phyloP scores from a whole-genome alignment of 2,113 vertebrate genomes.

The Alaudala cheleensis region DNA sequence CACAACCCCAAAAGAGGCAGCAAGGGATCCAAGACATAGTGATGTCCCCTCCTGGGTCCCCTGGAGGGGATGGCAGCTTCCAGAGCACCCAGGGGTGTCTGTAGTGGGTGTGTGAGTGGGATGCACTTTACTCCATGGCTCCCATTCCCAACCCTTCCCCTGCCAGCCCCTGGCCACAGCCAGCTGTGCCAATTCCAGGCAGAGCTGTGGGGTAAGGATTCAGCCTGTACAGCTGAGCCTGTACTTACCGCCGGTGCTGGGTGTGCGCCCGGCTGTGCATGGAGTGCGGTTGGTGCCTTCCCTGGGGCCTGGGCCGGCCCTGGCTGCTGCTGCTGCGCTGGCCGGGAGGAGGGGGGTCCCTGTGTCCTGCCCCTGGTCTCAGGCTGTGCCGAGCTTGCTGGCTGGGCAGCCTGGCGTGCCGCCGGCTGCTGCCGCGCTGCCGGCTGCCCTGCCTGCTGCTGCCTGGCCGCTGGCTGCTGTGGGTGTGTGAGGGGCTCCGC shows the following conservation, averaged over 20 bases:
- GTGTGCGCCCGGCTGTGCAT: constrained; percentile 67
- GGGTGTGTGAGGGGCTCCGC: constrained; percentile 61
- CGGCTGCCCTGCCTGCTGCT: constrained; percentile 61
- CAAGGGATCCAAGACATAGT: background rate
- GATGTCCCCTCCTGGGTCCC: background rate
- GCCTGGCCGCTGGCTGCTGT: constrained; percentile 69
- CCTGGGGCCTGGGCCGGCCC: constrained; percentile 29
- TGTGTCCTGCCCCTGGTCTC: constrained; percentile 46
- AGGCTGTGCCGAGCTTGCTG: background rate
- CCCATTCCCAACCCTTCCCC: background rate
- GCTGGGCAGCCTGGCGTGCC: constrained; percentile 62
- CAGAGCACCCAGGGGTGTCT: background rate
- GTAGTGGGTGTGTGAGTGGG: accelerated
- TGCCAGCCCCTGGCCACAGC: background rate
- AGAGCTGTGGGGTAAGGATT: background rate
- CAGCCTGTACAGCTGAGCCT: background rate
- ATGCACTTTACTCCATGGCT: background rate
- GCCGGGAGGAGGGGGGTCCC: constrained; percentile 57
- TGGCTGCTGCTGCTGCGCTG: constrained; percentile 63
- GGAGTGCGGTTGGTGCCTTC: constrained; percentile 62
- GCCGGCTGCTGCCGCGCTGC: constrained; percentile 66
- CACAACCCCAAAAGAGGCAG: background rate
- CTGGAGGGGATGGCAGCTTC: background rate
- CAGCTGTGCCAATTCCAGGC: accelerated
- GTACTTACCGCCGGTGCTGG: constrained; percentile 76